A percentile compares a stretch with the other conserved stretches of the same genome.
phyloP scores from a whole-genome alignment of 2,113 vertebrate genomes.

The Leucosticte australis region DNA sequence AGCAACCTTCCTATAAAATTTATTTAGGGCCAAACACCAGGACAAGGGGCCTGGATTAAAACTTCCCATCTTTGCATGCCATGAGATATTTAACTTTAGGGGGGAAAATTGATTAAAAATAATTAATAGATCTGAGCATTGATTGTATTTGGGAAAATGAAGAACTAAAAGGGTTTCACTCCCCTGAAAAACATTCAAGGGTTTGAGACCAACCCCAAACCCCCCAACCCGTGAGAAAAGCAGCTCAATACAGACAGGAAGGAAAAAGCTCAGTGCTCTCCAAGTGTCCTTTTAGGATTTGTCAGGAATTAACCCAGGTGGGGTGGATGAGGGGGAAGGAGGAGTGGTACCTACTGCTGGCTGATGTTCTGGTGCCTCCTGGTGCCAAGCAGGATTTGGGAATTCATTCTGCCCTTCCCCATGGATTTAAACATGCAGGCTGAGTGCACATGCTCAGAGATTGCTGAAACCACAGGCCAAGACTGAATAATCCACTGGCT shows the following conservation, averaged over 20 bases:
- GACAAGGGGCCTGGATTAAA: accelerated
- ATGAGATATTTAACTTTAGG: accelerated
- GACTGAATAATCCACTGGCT: neutral
- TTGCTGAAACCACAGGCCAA: constrained; percentile 1
- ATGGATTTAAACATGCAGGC: constrained; percentile 35
- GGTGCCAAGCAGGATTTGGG: constrained; percentile 32
- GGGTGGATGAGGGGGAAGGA: neutral
- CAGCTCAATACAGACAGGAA: constrained; percentile 23
- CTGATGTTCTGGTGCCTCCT: neutral
- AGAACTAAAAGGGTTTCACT: neutral
- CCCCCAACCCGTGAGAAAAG: neutral
- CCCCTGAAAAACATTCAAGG: neutral
- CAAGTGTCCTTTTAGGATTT: neutral
- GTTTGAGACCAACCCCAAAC: neutral
- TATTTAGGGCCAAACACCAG: neutral
- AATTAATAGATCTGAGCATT: neutral
- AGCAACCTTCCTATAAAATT: neutral
- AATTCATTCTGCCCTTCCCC: constrained; percentile 1
- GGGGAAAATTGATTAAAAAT: neutral
- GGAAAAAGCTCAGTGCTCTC: constrained; percentile 34
- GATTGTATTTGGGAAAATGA: neutral
- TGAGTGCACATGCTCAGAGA: constrained; percentile 53
- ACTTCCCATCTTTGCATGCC: neutral
- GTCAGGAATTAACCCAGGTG: neutral
- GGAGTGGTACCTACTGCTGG: neutral